phyloP scores from a whole-genome alignment of 2,113 vertebrate species.

The Neotragus pygmaeus region DNA sequence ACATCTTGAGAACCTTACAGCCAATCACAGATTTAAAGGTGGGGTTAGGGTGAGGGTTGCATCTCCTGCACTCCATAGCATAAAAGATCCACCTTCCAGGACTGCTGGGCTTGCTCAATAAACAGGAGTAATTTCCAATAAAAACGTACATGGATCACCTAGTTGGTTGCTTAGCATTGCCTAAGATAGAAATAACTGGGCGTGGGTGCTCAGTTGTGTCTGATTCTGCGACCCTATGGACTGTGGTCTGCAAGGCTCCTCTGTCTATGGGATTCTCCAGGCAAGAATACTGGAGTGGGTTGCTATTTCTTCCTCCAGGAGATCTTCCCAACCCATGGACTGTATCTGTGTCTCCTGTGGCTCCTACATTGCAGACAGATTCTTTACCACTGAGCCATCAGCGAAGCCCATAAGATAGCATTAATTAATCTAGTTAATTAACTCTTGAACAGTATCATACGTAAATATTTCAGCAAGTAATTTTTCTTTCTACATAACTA shows the following conservation, averaged over 20 bases:
- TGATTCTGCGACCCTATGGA: not conserved
- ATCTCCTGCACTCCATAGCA: not conserved
- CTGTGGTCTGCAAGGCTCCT: not conserved
- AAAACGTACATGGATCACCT: accelerated
- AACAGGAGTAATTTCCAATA: not conserved
- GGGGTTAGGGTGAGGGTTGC: not conserved
- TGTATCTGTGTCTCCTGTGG: not conserved
- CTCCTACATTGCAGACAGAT: not conserved
- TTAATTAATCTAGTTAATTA: not conserved
- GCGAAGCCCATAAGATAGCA: not conserved
- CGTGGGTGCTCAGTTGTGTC: not conserved
- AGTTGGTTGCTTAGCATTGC: not conserved
- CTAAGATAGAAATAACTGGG: not conserved
- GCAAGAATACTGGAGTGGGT: not conserved
- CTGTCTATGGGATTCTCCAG: not conserved
- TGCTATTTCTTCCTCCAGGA: not conserved
- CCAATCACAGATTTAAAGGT: not conserved
- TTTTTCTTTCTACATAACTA: not conserved
- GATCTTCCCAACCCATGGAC: not conserved
- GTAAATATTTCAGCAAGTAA: not conserved
- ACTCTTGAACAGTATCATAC: not conserved
- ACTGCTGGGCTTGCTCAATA: not conserved
- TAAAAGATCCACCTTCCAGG: not conserved
- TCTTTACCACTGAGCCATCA: not conserved
- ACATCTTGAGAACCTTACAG: too few species aligned